Percentiles rank a stretch among this genome's conserved stretches.
Evolutionary conservation across 2,888 invertebrate genomes (phyloP).

Genomic region (Phyllotreta cruciferae): DNA sequence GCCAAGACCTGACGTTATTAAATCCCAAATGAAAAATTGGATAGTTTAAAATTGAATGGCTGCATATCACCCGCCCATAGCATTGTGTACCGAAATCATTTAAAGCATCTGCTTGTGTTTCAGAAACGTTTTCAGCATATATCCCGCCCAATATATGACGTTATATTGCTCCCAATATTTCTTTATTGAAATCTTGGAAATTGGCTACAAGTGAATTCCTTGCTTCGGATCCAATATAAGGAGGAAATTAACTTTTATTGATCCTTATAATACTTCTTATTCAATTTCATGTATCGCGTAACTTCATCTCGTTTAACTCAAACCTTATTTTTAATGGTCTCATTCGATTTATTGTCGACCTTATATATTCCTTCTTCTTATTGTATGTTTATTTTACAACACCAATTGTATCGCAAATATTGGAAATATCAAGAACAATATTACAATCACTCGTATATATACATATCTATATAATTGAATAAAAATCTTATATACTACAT

Average conservation of each 20-base stretch:
- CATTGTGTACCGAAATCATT: constrained; percentile 55
- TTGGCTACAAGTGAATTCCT: constrained; percentile 27
- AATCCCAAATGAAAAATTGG: constrained; percentile 62
- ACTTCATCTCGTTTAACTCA: constrained; percentile 7
- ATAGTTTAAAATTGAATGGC: constrained; percentile 61
- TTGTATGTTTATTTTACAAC: too few relatives aligned
- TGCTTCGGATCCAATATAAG: constrained; percentile 22
- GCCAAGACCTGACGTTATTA: constrained; percentile 59
- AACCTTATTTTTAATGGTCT: too few relatives aligned
- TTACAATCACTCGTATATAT: too few relatives aligned
- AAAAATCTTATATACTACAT: neutral
- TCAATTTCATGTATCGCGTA: constrained; percentile 13
- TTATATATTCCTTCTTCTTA: too few relatives aligned
- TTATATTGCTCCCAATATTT: constrained; percentile 36
- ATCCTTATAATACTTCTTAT: constrained; percentile 13
- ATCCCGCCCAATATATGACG: constrained; percentile 34
- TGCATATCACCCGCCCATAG: constrained; percentile 51
- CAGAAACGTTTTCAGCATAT: constrained; percentile 44
- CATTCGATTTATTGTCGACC: too few relatives aligned
- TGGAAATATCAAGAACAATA: too few relatives aligned
- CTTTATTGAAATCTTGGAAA: constrained; percentile 36
- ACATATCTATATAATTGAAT: too few relatives aligned
- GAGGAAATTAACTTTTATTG: constrained; percentile 22
- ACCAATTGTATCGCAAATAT: too few relatives aligned
- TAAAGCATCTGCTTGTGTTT: constrained; percentile 51